Evolutionary conservation across 2,888 invertebrate genomes (phyloP), one percentile per base, ranked within the genome.

Genomic region (Melikaiella ostensackeni): DNA sequence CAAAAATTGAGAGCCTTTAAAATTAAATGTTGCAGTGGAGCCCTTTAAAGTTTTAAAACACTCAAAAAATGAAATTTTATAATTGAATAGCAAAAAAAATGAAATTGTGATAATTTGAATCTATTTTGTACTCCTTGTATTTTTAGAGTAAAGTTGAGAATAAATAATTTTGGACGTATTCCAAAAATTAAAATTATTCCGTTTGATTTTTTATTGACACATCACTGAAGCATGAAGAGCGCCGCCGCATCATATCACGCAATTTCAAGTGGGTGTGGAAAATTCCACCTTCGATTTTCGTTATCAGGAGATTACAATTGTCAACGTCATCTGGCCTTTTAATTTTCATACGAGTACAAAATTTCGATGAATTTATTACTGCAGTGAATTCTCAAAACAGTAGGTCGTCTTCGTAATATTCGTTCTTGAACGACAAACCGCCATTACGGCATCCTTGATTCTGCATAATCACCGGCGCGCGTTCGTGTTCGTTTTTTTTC

Each of bases 381-480:
- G 27, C 24, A 16, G 13, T 8, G 16, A 27, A 27, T 59, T 16
- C 3, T 9, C 21, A 8, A 6, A 55, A n/a, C 3, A 21, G 8
- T 33, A n/a, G 8, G 2, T 35, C 3, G n/a, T 5, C 4, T n/a
- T 63, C 30, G 46, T 11, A 27, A 50, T 70, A 33, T 70, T 70
- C 30, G 70, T 66, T 46, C 70, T 70, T 70, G 50, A 55, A 70
- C 70, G 70, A 46, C 30, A 50, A 70, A 70, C 50, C 70, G 70
- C 70, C 70, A 70, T 70, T 70, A 46, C 70, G 70, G 30, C 70
- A 50, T 70, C 70, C 70, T 70, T 50, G 50, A 30, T 70, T 70
- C 50, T 30, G 24, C 42, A 55, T 70, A 70, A 70, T 70, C 70
- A 70, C 30, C 70, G 30, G 70, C 50, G 50, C 33, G 64, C 64